phyloP scores from a whole-genome alignment of 1,140 invertebrate species.

The Coenobita brevimanus region DNA sequence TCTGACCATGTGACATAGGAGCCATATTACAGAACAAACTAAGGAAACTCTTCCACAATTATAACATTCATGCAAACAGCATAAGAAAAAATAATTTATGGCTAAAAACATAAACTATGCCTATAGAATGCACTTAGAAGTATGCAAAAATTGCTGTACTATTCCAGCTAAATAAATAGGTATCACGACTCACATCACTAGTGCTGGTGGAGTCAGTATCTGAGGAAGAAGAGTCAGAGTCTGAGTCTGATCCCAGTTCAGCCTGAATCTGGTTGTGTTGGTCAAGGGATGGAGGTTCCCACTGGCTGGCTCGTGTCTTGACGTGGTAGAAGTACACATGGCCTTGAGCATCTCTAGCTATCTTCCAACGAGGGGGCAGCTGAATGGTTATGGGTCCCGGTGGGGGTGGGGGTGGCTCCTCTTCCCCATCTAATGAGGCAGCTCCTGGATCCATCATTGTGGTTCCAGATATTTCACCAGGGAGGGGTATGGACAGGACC shows the following conservation, averaged over 20 bases:
- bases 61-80: conserved; percentile 57
- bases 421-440: not conserved
- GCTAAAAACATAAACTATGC: too few species aligned
- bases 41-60: conserved; percentile 61
- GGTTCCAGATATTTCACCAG: not conserved
- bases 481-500: conserved; percentile 39
- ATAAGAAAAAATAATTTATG: not conserved
- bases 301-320: conserved; percentile 87
- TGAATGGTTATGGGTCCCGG: conserved; percentile 76
- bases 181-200: conserved; percentile 50
- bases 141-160: too few species aligned
- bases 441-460: conserved; percentile 48
- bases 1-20: conserved; percentile 55
- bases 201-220: conserved; percentile 67
- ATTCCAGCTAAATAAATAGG: not conserved
- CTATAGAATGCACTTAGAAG: too few species aligned
- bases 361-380: conserved; percentile 91
- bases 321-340: conserved; percentile 94
- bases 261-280: conserved; percentile 44
- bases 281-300: conserved; percentile 82
- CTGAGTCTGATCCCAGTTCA: conserved; percentile 54
- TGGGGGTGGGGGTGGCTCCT: conserved; percentile 71
- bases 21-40: conserved; percentile 51
- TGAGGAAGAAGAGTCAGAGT: conserved; percentile 64
- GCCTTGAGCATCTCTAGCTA: conserved; percentile 85